A percentile compares a stretch with the other conserved stretches of the same genome.
Evolutionary conservation across 2,888 invertebrate species (phyloP).

Genomic region (Acronicta alni): DNA sequence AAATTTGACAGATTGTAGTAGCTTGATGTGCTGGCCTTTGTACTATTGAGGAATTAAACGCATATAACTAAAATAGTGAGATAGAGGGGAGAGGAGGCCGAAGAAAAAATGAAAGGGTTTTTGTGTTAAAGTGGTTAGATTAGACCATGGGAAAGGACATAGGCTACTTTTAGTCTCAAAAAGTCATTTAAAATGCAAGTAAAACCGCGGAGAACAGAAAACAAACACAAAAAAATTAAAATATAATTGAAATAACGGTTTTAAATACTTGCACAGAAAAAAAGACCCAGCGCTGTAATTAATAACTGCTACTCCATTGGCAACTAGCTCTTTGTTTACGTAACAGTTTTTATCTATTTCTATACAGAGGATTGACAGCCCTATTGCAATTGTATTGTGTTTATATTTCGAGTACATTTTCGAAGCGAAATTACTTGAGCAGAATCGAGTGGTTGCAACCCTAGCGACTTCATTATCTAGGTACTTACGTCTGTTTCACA

Average conservation of each 20-base stretch:
- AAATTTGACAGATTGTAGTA: too few relatives aligned
- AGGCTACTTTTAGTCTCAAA: too few relatives aligned
- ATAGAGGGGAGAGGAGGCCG: too few relatives aligned
- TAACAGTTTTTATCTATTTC: conserved; percentile 39
- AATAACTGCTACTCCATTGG: conserved; percentile 47
- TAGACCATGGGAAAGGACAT: too few relatives aligned
- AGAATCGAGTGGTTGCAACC: not conserved
- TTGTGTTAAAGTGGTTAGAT: too few relatives aligned
- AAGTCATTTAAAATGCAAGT: too few relatives aligned
- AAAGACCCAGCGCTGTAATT: conserved; percentile 38
- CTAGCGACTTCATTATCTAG: conserved; percentile 3
- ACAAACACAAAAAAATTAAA: not conserved
- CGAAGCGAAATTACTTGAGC: not conserved
- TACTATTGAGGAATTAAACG: too few relatives aligned
- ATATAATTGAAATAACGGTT: conserved; percentile 18
- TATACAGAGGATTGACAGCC: conserved; percentile 21
- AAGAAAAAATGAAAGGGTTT: too few relatives aligned
- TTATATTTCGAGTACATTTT: not conserved
- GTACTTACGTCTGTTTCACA: not conserved
- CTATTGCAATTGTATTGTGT: conserved; percentile 11
- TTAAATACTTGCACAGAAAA: conserved; percentile 31
- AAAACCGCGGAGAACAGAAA: conserved; percentile 2
- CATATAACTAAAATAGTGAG: too few relatives aligned
- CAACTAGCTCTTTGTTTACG: conserved; percentile 43
- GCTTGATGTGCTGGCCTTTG: too few relatives aligned